Evolutionary conservation across 2,797 vertebrate species (phyloP).

Genomic region (Psittacula echo): DNA sequence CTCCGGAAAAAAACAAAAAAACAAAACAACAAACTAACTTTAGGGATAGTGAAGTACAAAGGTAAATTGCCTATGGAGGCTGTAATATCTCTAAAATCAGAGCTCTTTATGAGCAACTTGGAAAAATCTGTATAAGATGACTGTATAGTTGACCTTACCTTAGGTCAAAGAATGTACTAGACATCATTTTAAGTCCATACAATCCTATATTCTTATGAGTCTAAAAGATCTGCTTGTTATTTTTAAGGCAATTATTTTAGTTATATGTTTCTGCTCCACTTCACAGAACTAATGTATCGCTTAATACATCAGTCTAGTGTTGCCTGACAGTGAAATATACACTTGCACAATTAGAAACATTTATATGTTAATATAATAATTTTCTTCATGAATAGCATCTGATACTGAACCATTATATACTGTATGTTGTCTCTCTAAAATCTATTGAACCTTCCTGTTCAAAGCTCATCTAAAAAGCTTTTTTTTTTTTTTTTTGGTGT

Average conservation of each 20-base stretch:
- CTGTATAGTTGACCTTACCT: background rate
- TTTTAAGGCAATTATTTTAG: slow-evolving; percentile 28
- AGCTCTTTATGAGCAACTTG: background rate
- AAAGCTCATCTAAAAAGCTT: slow-evolving; percentile 59
- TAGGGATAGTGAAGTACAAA: background rate
- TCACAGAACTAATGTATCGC: background rate
- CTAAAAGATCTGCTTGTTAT: slow-evolving; percentile 1
- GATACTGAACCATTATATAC: background rate
- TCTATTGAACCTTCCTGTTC: slow-evolving; percentile 19
- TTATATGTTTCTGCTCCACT: background rate
- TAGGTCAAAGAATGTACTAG: background rate
- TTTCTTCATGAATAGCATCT: background rate
- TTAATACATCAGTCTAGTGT: background rate
- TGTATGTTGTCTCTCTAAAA: slow-evolving; percentile 7
- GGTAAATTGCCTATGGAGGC: background rate
- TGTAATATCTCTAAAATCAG: background rate
- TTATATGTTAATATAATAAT: background rate
- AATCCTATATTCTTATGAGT: background rate
- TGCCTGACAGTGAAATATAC: background rate
- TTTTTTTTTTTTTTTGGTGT: slow-evolving; percentile 29
- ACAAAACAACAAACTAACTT: background rate
- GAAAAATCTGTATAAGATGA: background rate
- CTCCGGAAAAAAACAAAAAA: background rate
- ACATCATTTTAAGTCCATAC: background rate
- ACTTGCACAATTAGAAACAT: background rate